phyloP scores from a whole-genome alignment of 2,113 vertebrate genomes.

The Scytalopus superciliaris region DNA sequence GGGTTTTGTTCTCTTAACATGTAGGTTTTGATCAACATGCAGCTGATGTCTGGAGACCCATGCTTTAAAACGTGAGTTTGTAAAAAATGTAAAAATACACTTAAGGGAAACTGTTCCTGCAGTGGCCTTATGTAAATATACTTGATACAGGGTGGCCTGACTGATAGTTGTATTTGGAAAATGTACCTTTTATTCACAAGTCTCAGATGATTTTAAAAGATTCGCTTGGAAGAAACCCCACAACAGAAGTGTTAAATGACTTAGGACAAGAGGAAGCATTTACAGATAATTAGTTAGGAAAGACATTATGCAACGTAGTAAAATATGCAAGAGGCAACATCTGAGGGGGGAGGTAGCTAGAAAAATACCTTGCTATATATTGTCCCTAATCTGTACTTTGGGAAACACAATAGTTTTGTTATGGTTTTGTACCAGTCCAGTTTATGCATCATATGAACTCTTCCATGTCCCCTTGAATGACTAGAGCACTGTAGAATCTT shows the following conservation, averaged over 20 bases:
- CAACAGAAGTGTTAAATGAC: background rate
- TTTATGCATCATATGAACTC: background rate
- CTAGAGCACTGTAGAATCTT: background rate
- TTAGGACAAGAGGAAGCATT: background rate
- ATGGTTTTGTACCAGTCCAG: background rate
- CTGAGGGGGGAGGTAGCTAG: background rate
- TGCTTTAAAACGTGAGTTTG: constrained; percentile 95
- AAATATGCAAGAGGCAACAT: background rate
- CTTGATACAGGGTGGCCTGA: background rate
- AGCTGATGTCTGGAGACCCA: constrained; percentile 95
- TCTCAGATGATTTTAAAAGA: background rate
- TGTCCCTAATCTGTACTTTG: background rate
- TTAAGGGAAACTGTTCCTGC: background rate
- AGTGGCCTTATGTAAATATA: background rate
- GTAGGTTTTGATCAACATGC: constrained; percentile 93
- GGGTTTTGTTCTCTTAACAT: background rate
- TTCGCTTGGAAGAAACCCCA: background rate
- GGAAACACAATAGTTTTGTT: background rate
- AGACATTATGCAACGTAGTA: background rate
- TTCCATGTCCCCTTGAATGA: background rate
- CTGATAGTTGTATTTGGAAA: background rate
- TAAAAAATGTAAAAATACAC: background rate
- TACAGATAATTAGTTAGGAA: background rate
- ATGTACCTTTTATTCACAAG: background rate
- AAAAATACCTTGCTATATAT: background rate